Evolutionary conservation across 2,888 invertebrate species (phyloP), one percentile per base, ranked within the genome.

Genomic region (Gerris lacustris): DNA sequence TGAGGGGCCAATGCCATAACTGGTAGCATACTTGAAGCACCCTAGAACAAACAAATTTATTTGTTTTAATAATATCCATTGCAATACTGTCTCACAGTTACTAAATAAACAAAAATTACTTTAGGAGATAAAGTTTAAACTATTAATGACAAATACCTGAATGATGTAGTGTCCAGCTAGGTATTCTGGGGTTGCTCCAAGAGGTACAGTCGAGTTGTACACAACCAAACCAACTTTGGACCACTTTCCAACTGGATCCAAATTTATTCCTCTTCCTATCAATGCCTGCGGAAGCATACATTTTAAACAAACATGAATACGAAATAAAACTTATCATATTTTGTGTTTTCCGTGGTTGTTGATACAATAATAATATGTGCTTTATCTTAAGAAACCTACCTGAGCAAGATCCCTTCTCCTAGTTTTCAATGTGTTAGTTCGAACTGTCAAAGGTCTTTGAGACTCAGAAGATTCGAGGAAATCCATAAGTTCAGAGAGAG

Each of bases 131-230:
- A 55, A 11, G 55, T 5, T 2, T 9, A 55, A 55, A 11, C 5
- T 55, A 11, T 55, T 55, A 55, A 55, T 11, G 15, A 15, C 15
- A 11, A 67, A 72, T 75, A 77, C 78, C 82, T 92, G 97, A 71
- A 98, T 85, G 79, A 97, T 94, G 79, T 99, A 99, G 80, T 99
- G 96, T 0, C 99, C 98, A 67, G 96, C 96, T 74, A 99, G 84
- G 83, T 99, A 99, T 82, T 99, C 99, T 0, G 99, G 98, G 0
- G 99, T 99, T 1, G 99, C 99, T 74, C 97, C 98, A 77, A 99
- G 84, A 0, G 98, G 97, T 0, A 99, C 96, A 78, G 95, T 93
- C 0, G 97, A 91, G 75, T 92, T 95, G 80, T 95, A 99, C 7
- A 99, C 86, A 2, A 99, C 96, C 47, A 99, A 84, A 11, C 99